phyloP scores from a whole-genome alignment of 2,888 invertebrate genomes.

The Hololepta plana region DNA sequence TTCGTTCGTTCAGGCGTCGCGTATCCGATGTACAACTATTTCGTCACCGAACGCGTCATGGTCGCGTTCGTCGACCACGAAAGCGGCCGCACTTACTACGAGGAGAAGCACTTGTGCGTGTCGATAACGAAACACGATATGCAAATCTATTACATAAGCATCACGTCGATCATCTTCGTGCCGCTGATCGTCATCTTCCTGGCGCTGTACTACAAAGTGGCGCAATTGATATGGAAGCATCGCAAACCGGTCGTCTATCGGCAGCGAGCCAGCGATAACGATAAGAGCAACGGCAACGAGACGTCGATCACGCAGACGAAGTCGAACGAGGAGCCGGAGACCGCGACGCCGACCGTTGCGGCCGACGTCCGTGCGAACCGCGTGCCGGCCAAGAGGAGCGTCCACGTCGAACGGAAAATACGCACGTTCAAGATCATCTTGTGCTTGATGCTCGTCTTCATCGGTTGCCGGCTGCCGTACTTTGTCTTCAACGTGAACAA shows the following conservation, averaged over 20 bases:
- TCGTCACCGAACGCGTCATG: slow-evolving; percentile 16
- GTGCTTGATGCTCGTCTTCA: slow-evolving; percentile 33
- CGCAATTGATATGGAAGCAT: slow-evolving; percentile 31
- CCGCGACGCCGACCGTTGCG: background rate
- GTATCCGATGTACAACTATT: slow-evolving; percentile 26
- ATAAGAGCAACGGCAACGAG: slow-evolving; percentile 6
- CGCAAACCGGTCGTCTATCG: slow-evolving; percentile 18
- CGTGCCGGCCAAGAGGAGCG: too few relatives aligned
- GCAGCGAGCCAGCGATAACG: too few relatives aligned
- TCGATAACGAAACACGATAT: slow-evolving; percentile 13
- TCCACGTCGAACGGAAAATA: slow-evolving; percentile 27
- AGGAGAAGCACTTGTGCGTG: slow-evolving; percentile 16
- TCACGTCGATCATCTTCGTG: slow-evolving; percentile 25
- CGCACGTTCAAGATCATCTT: slow-evolving; percentile 38
- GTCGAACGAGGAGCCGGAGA: slow-evolving; percentile 2
- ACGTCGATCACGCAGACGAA: slow-evolving; percentile 8
- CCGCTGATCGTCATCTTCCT: slow-evolving; percentile 30
- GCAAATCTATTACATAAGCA: slow-evolving; percentile 16
- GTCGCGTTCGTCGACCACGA: slow-evolving; percentile 14
- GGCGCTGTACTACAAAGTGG: slow-evolving; percentile 32
- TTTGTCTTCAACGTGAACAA: slow-evolving; percentile 34
- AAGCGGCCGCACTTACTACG: too few relatives aligned
- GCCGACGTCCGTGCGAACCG: too few relatives aligned
- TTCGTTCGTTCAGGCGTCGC: slow-evolving; percentile 25
- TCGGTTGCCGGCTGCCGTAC: slow-evolving; percentile 32